Percentiles rank a stretch among this genome's conserved stretches.
phyloP scores from a whole-genome alignment of 2,113 vertebrate genomes.

The Lota lota region DNA sequence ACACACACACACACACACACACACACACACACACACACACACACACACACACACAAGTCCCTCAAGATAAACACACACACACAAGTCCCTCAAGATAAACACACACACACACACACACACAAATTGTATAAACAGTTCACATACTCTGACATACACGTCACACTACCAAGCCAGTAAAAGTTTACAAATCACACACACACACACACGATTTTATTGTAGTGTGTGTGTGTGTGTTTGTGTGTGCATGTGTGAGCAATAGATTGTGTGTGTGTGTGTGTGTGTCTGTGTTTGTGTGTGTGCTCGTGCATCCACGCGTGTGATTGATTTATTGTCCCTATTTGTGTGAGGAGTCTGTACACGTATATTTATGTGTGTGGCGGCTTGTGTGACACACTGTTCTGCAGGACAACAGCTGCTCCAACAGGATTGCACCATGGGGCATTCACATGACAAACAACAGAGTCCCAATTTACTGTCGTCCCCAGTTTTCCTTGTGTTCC shows the following conservation, averaged over 20 bases:
- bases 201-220: slow-evolving; percentile 4
- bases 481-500: too few species aligned
- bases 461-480: too few species aligned
- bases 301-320: not conserved
- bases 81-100: not conserved
- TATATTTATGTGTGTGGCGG: not conserved
- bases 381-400: not conserved
- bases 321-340: not conserved
- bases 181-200: not conserved
- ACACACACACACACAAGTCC: not conserved
- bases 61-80: not conserved
- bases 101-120: slow-evolving; percentile 15
- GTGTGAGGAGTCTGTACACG: not conserved
- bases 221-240: too few species aligned
- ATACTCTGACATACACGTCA: not conserved
- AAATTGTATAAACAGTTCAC: not conserved
- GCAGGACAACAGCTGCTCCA: slow-evolving; percentile 25
- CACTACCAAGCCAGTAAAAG: not conserved
- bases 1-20: slow-evolving; percentile 9
- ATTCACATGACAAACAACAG: too few species aligned
- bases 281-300: too few species aligned
- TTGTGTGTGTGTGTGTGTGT: too few species aligned
- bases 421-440: not conserved
- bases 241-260: too few species aligned
- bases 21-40: not conserved